Evolutionary conservation across 1,140 invertebrate species (phyloP).

Genomic region (Lethocerus indicus): DNA sequence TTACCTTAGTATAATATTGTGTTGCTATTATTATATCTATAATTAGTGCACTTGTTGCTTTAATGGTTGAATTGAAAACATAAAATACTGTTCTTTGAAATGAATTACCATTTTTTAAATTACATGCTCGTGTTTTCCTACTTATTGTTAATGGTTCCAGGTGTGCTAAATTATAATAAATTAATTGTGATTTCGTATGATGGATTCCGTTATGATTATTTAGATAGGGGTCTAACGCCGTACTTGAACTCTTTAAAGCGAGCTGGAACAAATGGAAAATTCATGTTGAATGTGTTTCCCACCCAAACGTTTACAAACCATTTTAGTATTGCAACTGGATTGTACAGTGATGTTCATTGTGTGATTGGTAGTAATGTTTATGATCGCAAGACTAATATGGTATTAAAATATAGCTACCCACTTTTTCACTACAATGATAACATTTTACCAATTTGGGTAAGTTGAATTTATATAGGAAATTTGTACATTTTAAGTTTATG

Average conservation of each 20-base stretch:
- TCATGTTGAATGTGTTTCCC: constrained; percentile 47
- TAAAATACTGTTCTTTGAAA: no score
- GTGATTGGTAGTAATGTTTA: constrained; percentile 48
- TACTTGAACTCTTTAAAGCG: constrained; percentile 32
- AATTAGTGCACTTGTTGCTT: no score
- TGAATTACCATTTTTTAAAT: no score
- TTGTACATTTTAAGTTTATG: no score
- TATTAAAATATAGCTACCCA: constrained; percentile 26
- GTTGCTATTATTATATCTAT: no score
- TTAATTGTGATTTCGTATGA: constrained; percentile 48
- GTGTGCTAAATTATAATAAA: no score
- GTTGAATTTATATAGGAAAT: no score
- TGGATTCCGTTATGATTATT: constrained; percentile 53
- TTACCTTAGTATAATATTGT: no score
- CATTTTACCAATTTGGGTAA: constrained; percentile 40
- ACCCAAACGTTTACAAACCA: constrained; percentile 72
- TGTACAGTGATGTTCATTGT: constrained; percentile 58
- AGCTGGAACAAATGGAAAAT: constrained; percentile 37
- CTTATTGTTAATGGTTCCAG: no score
- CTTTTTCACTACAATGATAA: constrained; percentile 31
- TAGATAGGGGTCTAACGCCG: constrained; percentile 35
- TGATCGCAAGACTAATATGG: constrained; percentile 27
- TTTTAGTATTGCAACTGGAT: constrained; percentile 55
- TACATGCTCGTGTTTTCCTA: no score
- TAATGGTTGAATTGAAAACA: no score